phyloP scores from a whole-genome alignment of 2,113 vertebrate genomes.

The Gobio gobio region DNA sequence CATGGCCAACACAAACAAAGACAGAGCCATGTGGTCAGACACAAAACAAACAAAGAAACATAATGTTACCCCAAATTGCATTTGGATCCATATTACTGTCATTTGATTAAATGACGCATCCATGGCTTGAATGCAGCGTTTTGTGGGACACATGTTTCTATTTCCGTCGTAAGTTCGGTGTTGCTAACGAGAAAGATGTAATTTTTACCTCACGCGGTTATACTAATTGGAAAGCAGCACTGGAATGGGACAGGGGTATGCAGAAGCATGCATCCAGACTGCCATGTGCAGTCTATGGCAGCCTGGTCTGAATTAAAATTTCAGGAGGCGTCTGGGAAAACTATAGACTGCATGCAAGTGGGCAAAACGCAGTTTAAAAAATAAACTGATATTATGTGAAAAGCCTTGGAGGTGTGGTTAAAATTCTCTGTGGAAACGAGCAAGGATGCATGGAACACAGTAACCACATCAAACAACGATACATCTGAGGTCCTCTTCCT shows the following conservation, averaged over 20 bases:
- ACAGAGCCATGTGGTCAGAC: too few relatives aligned
- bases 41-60: too few relatives aligned
- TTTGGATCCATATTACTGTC: not conserved
- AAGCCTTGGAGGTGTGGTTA: not conserved
- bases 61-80: too few relatives aligned
- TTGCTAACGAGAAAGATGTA: not conserved
- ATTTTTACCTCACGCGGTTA: not conserved
- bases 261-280: too few relatives aligned
- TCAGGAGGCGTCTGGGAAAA: too few relatives aligned
- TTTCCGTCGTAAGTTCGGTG: not conserved
- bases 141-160: not conserved
- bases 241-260: not conserved
- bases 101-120: not conserved
- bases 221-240: not conserved
- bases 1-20: too few relatives aligned
- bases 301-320: too few relatives aligned
- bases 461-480: not conserved
- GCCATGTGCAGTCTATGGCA: too few relatives aligned
- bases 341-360: too few relatives aligned
- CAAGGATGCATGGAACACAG: not conserved
- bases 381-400: too few relatives aligned
- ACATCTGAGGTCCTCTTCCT: not conserved
- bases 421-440: not conserved
- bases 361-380: too few relatives aligned
- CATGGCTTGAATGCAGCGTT: not conserved